These are phyloP conservation scores for Xestia c-nigrum DNA, from an alignment of 2,888 invertebrate genomes.

Conservation along the genomic window DNA sequence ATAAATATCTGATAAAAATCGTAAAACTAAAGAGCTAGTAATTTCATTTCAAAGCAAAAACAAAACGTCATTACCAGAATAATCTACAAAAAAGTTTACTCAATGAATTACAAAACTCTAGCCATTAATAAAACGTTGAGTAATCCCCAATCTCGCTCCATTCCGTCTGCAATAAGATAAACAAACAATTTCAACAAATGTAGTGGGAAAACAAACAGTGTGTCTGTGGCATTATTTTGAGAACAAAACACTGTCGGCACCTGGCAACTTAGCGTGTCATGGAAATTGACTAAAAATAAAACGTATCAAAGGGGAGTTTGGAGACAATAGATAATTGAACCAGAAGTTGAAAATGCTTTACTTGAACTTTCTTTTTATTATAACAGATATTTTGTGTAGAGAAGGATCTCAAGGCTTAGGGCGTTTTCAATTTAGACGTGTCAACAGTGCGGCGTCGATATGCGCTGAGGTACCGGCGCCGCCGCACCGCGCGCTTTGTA, in stretches of 20 bases:
- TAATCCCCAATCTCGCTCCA: constrained; percentile 34
- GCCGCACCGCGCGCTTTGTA: too few relatives aligned
- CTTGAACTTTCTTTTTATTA: too few relatives aligned
- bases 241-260: constrained; percentile 67
- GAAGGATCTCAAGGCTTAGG: too few relatives aligned
- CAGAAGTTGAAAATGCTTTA: constrained; percentile 41
- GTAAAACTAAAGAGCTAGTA: background rate
- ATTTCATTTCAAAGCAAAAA: background rate
- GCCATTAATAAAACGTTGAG: constrained; percentile 49
- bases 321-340: constrained; percentile 30
- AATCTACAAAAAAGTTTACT: constrained; percentile 25
- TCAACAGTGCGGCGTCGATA: too few relatives aligned
- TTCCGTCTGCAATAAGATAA: constrained; percentile 49
- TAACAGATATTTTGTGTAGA: too few relatives aligned
- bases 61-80: background rate
- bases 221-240: constrained; percentile 64
- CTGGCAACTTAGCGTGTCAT: constrained; percentile 68
- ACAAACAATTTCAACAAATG: constrained; percentile 64
- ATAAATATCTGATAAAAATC: too few relatives aligned
- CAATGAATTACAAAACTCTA: constrained; percentile 47
- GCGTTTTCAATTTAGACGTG: too few relatives aligned
- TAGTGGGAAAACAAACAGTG: constrained; percentile 63
- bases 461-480: too few relatives aligned
- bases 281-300: constrained; percentile 75
- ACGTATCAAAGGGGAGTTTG: constrained; percentile 76